A percentile compares a stretch with the other conserved stretches of the same genome.
Evolutionary conservation across 2,888 invertebrate genomes (phyloP).

Genomic region (Aquatica leii): DNA sequence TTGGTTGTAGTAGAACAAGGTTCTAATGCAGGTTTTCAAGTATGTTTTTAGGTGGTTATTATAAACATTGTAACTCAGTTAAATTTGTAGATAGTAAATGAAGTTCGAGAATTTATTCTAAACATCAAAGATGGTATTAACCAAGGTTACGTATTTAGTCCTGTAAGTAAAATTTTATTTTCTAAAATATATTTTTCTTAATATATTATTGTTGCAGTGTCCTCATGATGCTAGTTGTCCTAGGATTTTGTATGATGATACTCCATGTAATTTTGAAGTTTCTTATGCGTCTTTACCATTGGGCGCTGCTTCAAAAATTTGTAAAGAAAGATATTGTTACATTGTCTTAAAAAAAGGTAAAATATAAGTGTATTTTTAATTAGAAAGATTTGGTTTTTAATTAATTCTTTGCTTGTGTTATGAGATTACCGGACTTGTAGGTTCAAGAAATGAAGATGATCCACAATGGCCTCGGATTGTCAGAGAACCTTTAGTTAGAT

Average conservation of each 20-base stretch:
- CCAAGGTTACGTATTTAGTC: slow-evolving; percentile 75
- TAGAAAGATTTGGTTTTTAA: slow-evolving; percentile 2
- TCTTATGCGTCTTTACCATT: slow-evolving; percentile 68
- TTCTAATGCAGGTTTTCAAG: slow-evolving; percentile 79
- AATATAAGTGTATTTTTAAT: slow-evolving; percentile 20
- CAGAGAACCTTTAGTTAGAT: slow-evolving; percentile 71
- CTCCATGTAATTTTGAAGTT: slow-evolving; percentile 82
- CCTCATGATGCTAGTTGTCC: slow-evolving; percentile 86
- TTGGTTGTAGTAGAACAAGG: slow-evolving; percentile 87
- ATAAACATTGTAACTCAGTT: slow-evolving; percentile 12
- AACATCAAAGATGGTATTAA: slow-evolving; percentile 60
- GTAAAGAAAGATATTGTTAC: slow-evolving; percentile 76
- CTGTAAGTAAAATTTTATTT: slow-evolving; percentile 64
- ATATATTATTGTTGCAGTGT: slow-evolving; percentile 74
- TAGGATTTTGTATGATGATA: slow-evolving; percentile 67
- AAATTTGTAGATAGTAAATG: slow-evolving; percentile 69
- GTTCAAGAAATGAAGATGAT: slow-evolving; percentile 60
- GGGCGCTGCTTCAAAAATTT: slow-evolving; percentile 58
- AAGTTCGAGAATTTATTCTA: slow-evolving; percentile 84
- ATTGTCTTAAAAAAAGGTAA: slow-evolving; percentile 82
- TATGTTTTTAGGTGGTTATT: slow-evolving; percentile 50
- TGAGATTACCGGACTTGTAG: slow-evolving; percentile 47
- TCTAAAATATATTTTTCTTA: slow-evolving; percentile 15
- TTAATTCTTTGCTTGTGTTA: slow-evolving; percentile 4
- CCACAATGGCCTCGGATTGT: slow-evolving; percentile 84